Evolutionary conservation across 2,888 invertebrate genomes (phyloP).

Genomic region (Callyntrura sp.): DNA sequence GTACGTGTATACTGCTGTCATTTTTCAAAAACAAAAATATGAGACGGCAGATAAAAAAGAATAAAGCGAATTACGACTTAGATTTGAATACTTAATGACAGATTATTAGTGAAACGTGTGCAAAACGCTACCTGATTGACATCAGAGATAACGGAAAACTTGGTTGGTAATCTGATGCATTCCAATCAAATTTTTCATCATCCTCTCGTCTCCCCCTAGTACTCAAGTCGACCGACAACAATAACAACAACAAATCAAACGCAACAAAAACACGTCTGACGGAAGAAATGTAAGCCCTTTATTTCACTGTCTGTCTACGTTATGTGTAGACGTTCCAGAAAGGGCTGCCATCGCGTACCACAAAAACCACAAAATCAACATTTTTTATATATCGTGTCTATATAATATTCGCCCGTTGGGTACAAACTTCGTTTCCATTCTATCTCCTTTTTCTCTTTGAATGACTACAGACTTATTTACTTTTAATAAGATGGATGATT

Average conservation of each 20-base stretch:
- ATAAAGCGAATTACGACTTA: no score
- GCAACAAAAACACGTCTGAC: neutral
- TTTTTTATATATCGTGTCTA: neutral
- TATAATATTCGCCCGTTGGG: neutral
- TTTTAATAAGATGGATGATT: conserved; percentile 19
- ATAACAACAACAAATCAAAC: conserved; percentile 13
- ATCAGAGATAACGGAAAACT: no score
- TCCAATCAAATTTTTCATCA: neutral
- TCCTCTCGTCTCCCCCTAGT: neutral
- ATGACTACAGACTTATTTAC: neutral
- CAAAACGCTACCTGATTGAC: no score
- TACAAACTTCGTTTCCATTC: neutral
- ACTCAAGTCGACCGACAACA: neutral
- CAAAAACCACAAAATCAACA: neutral
- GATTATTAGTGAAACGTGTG: no score
- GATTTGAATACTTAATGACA: no score
- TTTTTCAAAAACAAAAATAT: no score
- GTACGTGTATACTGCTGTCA: no score
- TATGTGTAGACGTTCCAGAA: neutral
- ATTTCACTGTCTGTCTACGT: neutral
- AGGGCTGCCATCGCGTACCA: neutral
- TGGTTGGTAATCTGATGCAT: neutral
- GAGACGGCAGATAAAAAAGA: no score
- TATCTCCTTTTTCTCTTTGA: neutral
- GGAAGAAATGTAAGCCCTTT: neutral